phyloP scores from a whole-genome alignment of 2,888 invertebrate species.

The Eupithecia vulgata region DNA sequence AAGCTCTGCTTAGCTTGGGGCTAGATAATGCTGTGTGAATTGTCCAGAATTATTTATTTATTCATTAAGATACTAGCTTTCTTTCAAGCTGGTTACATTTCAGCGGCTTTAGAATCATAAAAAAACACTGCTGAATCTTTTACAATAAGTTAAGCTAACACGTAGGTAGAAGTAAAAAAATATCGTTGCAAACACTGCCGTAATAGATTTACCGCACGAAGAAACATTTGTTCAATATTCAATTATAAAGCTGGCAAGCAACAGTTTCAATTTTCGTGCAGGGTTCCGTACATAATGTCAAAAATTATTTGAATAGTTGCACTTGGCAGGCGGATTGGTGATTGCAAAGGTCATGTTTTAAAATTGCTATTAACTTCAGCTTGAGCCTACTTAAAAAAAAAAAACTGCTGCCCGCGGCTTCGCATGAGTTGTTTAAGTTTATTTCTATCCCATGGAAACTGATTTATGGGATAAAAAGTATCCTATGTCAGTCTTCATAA shows the following conservation, averaged over 20 bases:
- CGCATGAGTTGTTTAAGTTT: too few species aligned
- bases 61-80: neutral
- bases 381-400: too few species aligned
- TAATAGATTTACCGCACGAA: slow-evolving; percentile 39
- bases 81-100: neutral
- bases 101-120: neutral
- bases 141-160: neutral
- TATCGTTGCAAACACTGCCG: slow-evolving; percentile 25
- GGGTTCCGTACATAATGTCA: neutral
- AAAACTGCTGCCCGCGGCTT: too few species aligned
- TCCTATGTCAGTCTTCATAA: too few species aligned
- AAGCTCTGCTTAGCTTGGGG: too few species aligned
- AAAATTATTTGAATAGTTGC: neutral
- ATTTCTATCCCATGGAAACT: too few species aligned
- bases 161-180: slow-evolving; percentile 20
- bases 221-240: slow-evolving; percentile 47
- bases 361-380: too few species aligned
- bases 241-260: neutral
- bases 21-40: too few species aligned
- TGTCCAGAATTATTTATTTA: too few species aligned
- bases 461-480: too few species aligned
- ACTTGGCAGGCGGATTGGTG: neutral
- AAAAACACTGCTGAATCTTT: neutral
- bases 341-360: neutral
- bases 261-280: neutral